These are phyloP conservation scores for Lordiphosa clarofinis DNA, from an alignment of 1,140 invertebrate genomes.

Conservation along the genomic window DNA sequence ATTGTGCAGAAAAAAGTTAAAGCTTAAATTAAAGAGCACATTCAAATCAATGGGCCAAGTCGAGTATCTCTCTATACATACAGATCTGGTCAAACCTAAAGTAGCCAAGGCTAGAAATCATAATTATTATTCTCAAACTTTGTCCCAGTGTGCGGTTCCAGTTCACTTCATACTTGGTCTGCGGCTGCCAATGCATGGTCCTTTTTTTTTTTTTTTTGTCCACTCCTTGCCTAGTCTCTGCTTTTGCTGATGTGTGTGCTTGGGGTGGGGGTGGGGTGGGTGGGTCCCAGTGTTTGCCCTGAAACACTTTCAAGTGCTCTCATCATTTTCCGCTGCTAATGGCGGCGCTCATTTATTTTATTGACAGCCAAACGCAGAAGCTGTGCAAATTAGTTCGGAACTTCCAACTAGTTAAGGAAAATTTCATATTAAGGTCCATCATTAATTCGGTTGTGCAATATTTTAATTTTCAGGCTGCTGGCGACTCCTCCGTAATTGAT, in stretches of 20 bases:
- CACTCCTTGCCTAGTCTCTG: not conserved
- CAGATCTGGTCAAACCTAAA: no score
- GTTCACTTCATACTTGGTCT: not conserved
- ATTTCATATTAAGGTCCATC: constrained; percentile 28
- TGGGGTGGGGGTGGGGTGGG: not conserved
- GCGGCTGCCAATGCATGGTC: not conserved
- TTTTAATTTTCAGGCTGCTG: constrained; percentile 34
- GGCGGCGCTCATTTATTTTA: constrained; percentile 67
- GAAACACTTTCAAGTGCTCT: constrained; percentile 50
- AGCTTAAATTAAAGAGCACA: no score
- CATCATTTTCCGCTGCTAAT: constrained; percentile 58
- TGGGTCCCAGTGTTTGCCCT: constrained; percentile 6
- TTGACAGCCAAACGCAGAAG: constrained; percentile 49
- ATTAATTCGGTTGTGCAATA: constrained; percentile 57
- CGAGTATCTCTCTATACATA: no score
- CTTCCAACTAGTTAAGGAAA: not conserved
- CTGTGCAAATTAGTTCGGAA: constrained; percentile 65
- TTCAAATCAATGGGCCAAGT: no score
- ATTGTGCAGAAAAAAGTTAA: no score
- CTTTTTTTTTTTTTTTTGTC: not conserved
- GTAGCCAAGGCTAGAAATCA: no score
- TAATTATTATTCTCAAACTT: no score
- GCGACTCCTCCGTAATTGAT: constrained; percentile 52
- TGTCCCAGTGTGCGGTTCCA: no score
- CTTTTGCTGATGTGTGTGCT: constrained; percentile 2